These are phyloP conservation scores for Ctenoplectra terminalis DNA, from an alignment of 1,140 invertebrate species.

Conservation along the genomic window DNA sequence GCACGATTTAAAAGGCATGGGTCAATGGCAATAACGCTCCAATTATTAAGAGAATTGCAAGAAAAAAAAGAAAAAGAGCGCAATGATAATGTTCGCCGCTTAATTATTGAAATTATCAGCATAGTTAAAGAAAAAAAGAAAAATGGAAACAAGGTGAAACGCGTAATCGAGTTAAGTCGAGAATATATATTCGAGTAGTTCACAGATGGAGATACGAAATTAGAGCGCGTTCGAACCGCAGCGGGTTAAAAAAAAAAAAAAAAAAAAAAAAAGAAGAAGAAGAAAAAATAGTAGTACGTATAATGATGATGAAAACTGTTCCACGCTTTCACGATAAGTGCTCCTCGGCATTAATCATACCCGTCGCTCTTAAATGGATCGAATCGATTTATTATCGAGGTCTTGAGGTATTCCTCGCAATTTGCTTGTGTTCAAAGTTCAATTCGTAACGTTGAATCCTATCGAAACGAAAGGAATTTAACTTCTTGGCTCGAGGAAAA, in stretches of 20 bases:
- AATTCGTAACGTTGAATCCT: neutral
- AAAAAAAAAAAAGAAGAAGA: neutral
- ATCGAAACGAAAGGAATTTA: too few species aligned
- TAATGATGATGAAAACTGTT: constrained; percentile 42
- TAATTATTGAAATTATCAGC: neutral
- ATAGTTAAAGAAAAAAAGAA: too few species aligned
- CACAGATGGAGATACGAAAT: constrained; percentile 2
- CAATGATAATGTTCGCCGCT: neutral
- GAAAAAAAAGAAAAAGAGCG: neutral
- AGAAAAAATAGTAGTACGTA: neutral
- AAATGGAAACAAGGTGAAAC: neutral
- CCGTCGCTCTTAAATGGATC: constrained; percentile 39
- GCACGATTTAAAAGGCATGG: neutral
- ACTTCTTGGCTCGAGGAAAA: too few species aligned
- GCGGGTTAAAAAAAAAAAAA: too few species aligned
- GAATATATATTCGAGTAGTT: neutral
- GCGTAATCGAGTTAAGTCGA: neutral
- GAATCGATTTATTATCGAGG: constrained; percentile 57
- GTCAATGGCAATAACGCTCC: neutral
- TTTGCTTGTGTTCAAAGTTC: neutral
- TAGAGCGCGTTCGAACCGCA: constrained; percentile 1
- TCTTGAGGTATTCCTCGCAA: neutral
- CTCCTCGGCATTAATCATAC: constrained; percentile 56
- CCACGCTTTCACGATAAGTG: constrained; percentile 58
- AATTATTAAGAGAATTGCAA: too few species aligned